phyloP scores from a whole-genome alignment of 2,888 invertebrate genomes.

The Anagyrus pseudococci region DNA sequence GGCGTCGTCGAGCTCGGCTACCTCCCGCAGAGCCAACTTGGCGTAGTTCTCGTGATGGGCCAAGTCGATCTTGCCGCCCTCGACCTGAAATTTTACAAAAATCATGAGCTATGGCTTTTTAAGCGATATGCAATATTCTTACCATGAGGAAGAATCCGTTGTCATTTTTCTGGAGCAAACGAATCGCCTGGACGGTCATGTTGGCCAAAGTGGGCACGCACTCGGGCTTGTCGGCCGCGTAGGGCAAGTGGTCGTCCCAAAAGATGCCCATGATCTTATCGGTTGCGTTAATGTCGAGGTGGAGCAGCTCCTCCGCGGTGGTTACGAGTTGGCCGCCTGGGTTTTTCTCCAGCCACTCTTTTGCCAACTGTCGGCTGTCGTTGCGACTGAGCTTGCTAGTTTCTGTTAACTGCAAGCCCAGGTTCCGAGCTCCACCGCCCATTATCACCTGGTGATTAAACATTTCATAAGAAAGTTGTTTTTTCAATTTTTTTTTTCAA shows the following conservation, averaged over 20 bases:
- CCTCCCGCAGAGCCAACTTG: conserved; percentile 69
- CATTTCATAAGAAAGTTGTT: too few relatives aligned
- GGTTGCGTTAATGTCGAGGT: conserved; percentile 59
- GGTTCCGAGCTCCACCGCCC: conserved; percentile 68
- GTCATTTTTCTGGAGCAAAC: conserved; percentile 61
- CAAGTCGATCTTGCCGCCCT: conserved; percentile 70
- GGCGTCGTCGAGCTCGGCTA: conserved; percentile 71
- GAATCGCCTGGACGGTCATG: conserved; percentile 69
- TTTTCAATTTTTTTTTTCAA: too few relatives aligned
- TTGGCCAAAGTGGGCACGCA: conserved; percentile 67
- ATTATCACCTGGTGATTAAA: conserved; percentile 64
- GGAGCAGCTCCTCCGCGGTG: conserved; percentile 58
- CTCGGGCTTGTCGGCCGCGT: conserved; percentile 62
- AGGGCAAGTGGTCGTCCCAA: conserved; percentile 67
- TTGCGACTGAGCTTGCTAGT: conserved; percentile 60
- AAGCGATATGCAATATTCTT: too few relatives aligned
- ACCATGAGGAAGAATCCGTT: conserved; percentile 67
- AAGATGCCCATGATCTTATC: conserved; percentile 66
- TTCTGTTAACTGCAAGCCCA: conserved; percentile 51
- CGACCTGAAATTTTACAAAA: too few relatives aligned
- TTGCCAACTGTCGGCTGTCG: conserved; percentile 67
- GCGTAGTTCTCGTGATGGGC: conserved; percentile 72
- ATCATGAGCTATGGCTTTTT: too few relatives aligned
- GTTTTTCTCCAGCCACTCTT: conserved; percentile 65
- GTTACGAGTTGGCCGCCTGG: conserved; percentile 59